A percentile compares a stretch with the other conserved stretches of the same genome.
phyloP scores from a whole-genome alignment of 2,888 invertebrate species.

The Alviniconcha strummeri region DNA sequence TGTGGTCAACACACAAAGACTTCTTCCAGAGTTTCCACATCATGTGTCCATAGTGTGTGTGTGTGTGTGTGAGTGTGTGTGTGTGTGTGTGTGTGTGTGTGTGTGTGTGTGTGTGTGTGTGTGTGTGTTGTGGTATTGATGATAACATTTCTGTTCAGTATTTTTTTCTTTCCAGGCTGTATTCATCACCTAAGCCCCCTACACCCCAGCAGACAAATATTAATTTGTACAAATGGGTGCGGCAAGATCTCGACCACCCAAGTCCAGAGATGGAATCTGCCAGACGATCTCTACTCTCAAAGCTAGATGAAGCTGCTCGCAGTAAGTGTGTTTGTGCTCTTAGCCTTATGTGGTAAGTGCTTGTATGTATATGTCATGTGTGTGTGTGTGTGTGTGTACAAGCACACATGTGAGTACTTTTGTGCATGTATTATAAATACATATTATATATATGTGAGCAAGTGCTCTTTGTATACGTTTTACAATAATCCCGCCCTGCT shows the following conservation, averaged over 20 bases:
- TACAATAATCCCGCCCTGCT: too few relatives aligned
- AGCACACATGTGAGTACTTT: not conserved
- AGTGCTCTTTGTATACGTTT: too few relatives aligned
- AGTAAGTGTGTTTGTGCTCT: slow-evolving; percentile 53
- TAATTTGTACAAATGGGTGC: slow-evolving; percentile 71
- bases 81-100: slow-evolving; percentile 15
- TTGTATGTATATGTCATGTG: not conserved
- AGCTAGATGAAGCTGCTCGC: slow-evolving; percentile 71
- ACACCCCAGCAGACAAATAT: slow-evolving; percentile 66
- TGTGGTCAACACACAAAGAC: too few relatives aligned
- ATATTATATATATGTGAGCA: too few relatives aligned
- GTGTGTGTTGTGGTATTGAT: not conserved
- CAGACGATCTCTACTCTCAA: slow-evolving; percentile 66
- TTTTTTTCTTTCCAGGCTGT: slow-evolving; percentile 64
- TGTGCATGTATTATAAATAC: not conserved
- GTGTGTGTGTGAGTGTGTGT: slow-evolving; percentile 8
- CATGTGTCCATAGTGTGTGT: not conserved
- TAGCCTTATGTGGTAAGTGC: not conserved
- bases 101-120: slow-evolving; percentile 15
- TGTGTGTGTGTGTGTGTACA: not conserved
- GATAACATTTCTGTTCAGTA: not conserved
- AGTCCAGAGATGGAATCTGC: slow-evolving; percentile 68
- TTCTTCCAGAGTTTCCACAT: too few relatives aligned
- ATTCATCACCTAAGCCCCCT: slow-evolving; percentile 67
- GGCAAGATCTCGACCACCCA: slow-evolving; percentile 72